These are phyloP conservation scores for Drosophila arawakana DNA, from an alignment of 1,140 invertebrate genomes.

Conservation along the genomic window DNA sequence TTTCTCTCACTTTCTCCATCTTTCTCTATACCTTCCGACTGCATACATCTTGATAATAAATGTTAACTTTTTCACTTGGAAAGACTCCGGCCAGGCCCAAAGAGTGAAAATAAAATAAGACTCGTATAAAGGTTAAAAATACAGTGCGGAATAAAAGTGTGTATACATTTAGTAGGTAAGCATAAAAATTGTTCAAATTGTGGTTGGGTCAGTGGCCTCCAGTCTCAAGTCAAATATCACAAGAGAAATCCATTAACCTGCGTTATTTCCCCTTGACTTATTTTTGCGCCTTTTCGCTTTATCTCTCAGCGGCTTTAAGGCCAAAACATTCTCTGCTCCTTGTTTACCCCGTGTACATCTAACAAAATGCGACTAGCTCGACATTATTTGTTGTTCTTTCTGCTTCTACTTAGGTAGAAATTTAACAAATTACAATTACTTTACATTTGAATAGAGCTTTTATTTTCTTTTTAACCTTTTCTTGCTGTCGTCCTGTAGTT, in stretches of 20 bases:
- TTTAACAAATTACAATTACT: neutral
- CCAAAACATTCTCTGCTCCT: constrained; percentile 9
- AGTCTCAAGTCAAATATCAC: constrained; percentile 70
- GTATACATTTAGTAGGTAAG: constrained; percentile 10
- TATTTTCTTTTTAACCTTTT: neutral
- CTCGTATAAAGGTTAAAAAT: constrained; percentile 46
- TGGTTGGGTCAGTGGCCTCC: constrained; percentile 37
- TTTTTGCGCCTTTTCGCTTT: constrained; percentile 37
- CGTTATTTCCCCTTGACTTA: constrained; percentile 57
- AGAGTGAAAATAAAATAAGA: constrained; percentile 61
- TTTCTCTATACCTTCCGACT: neutral
- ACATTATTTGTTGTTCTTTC: neutral
- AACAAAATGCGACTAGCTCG: constrained; percentile 10
- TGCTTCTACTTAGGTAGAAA: constrained; percentile 15
- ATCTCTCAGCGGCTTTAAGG: constrained; percentile 29
- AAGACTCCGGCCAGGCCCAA: constrained; percentile 57
- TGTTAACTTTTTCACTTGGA: constrained; percentile 74
- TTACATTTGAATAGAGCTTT: neutral
- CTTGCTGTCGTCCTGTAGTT: neutral
- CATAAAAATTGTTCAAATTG: constrained; percentile 13
- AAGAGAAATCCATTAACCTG: constrained; percentile 80
- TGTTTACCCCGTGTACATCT: constrained; percentile 23
- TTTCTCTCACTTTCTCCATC: neutral
- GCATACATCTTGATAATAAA: constrained; percentile 64
- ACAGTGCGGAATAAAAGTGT: constrained; percentile 12